phyloP scores from a whole-genome alignment of 1,140 invertebrate species.

The Augochlora pura region DNA sequence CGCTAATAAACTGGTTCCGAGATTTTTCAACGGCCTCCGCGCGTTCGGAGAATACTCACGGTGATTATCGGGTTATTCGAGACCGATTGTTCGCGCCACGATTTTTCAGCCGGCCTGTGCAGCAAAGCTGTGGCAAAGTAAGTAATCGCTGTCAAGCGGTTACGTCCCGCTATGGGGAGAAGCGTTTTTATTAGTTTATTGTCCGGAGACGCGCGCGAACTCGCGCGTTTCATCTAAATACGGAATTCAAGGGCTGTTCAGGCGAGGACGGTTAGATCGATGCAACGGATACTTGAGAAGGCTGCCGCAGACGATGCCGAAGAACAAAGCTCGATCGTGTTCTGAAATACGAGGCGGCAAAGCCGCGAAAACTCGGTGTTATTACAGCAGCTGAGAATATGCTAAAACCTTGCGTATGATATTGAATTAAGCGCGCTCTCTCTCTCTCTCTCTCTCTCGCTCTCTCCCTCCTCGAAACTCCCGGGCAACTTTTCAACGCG shows the following conservation, averaged over 20 bases:
- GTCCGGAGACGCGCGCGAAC: neutral
- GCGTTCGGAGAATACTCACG: no score
- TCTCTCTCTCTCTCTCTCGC: no score
- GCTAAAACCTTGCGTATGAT: conserved; percentile 16
- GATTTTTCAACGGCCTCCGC: no score
- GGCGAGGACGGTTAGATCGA: neutral
- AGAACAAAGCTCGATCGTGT: conserved; percentile 18
- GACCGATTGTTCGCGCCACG: no score
- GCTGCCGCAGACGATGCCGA: neutral
- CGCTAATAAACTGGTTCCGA: no score
- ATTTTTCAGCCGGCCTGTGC: no score
- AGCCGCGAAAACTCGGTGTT: neutral
- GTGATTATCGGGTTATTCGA: no score
- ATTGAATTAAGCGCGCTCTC: conserved; percentile 37
- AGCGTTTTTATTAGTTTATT: conserved; percentile 38
- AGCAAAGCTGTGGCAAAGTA: no score
- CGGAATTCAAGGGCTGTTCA: conserved; percentile 2
- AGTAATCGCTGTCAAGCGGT: no score
- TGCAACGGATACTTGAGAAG: neutral
- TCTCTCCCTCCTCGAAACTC: neutral
- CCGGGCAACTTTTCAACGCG: conserved; percentile 8
- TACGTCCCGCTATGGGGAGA: no score
- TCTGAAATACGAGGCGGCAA: neutral
- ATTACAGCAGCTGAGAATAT: conserved; percentile 4
- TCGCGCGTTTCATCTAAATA: conserved; percentile 18